Base-by-base conservation (phyloP, 2,888 invertebrate genomes). In the Sarcophaga rosellei region DNA sequence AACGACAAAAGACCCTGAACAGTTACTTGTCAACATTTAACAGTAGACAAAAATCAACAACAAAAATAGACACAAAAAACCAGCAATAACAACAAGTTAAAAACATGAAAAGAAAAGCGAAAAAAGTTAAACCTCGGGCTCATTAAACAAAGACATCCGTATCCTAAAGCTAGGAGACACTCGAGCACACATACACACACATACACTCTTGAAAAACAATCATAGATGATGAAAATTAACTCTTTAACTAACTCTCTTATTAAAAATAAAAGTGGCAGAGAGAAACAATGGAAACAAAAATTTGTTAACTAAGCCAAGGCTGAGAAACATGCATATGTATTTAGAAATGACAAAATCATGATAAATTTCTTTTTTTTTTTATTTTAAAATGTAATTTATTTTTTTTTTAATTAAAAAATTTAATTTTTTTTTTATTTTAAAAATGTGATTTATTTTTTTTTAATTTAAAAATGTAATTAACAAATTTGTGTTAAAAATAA, bases 21-120 rank as follows among this genome's bases (percentile, higher is more conserved):
- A 82, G 59, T 73, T 53, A 57, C n/a, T 81, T 81, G 81, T 75
- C 81, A 82, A 82, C 77, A 77, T 53, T 44, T 6, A 53, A 62
- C 35, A 81, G 62, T 17, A 53, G 53, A 53, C 53, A 53, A 53
- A 15, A 53, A n/a, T 21, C 35, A 66, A 25, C 21, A 15, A 20
- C n/a, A 12, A 53, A 53, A 53, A 53, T 2, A 11, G 4, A 53
- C 53, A 3, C 11, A 0, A 17, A 53, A 72, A 69, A 77, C 70
- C 70, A 70, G 57, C 25, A 59, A 63, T 44, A 63, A 69, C 17
- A 45, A 65, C 59, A 47, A 69, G 1, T 57, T 57, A 25, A 25
- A 70, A 70, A 57, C 1, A 35, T 35, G 35, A 35, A 35, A 35
- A 35, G 35, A 35, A 35, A 35, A 35, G 35, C 35, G 17, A 57